A percentile compares a stretch with the other conserved stretches of the same genome.
Conservation (phyloP, 2,113 vertebrate genomes). For the Zosterops hypoxanthus region DNA sequence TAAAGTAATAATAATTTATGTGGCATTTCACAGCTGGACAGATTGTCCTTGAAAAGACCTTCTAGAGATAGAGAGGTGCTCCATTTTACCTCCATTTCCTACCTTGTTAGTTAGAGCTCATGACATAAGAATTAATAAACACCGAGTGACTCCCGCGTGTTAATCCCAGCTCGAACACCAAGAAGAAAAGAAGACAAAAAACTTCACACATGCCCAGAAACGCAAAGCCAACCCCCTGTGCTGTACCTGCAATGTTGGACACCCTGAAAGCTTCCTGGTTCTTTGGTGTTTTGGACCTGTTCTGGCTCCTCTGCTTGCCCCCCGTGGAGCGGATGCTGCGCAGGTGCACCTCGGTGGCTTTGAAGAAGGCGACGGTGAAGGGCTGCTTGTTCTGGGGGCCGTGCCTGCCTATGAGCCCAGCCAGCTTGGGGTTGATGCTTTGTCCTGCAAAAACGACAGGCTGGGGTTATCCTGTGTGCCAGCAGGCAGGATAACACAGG, state of each 20-base stretch:
- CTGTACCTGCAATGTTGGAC: constrained; percentile 87
- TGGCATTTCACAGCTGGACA: not conserved
- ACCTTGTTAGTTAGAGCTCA: not conserved
- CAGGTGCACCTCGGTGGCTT: constrained; percentile 94
- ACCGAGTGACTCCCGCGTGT: not conserved
- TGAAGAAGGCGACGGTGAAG: constrained; percentile 98
- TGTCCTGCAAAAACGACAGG: constrained; percentile 76
- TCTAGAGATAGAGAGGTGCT: not conserved
- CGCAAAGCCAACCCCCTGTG: accelerated
- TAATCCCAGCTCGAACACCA: not conserved
- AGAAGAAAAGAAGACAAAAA: not conserved
- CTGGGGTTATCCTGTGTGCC: not conserved
- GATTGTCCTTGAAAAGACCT: not conserved
- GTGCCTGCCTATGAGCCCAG: constrained; percentile 88
- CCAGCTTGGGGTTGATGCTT: constrained; percentile 90
- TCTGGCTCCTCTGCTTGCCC: constrained; percentile 88
- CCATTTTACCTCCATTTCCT: not conserved
- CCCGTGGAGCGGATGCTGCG: constrained; percentile 90
- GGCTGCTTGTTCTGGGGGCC: constrained; percentile 97
- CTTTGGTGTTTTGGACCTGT: constrained; percentile 88
- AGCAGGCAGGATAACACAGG: not conserved
- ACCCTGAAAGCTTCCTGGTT: constrained; percentile 90
- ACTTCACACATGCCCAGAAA: not conserved
- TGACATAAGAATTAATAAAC: not conserved
- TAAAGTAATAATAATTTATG: not conserved